Percentiles rank a stretch among this genome's conserved stretches.
These are phyloP conservation scores for Notodonta dromedarius DNA, from an alignment of 2,888 invertebrate species.

Conservation along the genomic window DNA sequence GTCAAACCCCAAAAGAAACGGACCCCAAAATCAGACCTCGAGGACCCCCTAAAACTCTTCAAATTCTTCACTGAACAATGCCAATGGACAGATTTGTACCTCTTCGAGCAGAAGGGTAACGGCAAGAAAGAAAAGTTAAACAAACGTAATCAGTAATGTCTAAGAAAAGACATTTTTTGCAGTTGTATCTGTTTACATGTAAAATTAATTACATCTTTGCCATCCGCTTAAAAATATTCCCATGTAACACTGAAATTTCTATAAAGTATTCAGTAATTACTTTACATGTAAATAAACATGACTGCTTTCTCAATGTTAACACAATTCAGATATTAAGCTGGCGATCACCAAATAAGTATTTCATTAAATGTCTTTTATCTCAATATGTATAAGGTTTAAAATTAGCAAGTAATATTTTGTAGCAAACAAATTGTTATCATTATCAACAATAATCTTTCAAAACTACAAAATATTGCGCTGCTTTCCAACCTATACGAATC, in stretches of 20 bases:
- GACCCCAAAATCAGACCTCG: constrained; percentile 28
- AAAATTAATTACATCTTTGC: background rate
- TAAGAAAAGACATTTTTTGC: too few relatives aligned
- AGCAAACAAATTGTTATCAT: background rate
- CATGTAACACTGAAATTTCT: too few relatives aligned
- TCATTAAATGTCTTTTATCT: constrained; percentile 2
- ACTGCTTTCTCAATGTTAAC: background rate
- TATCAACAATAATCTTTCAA: background rate
- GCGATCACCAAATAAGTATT: constrained; percentile 7
- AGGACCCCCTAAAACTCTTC: constrained; percentile 49
- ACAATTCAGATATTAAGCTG: background rate
- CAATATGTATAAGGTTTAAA: background rate
- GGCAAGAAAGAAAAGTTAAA: too few relatives aligned
- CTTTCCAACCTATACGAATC: background rate
- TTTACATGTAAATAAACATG: background rate
- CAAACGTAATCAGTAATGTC: too few relatives aligned
- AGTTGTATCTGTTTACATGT: background rate
- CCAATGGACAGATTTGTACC: constrained; percentile 40
- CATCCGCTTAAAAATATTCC: too few relatives aligned
- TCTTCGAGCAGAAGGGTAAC: constrained; percentile 22
- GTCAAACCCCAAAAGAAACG: constrained; percentile 10
- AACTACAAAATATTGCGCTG: background rate
- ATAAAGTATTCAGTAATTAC: background rate
- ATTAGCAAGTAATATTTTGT: background rate
- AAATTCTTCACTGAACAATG: constrained; percentile 49